phyloP scores from a whole-genome alignment of 2,797 vertebrate species.

The Kryptolebias ocellatus region DNA sequence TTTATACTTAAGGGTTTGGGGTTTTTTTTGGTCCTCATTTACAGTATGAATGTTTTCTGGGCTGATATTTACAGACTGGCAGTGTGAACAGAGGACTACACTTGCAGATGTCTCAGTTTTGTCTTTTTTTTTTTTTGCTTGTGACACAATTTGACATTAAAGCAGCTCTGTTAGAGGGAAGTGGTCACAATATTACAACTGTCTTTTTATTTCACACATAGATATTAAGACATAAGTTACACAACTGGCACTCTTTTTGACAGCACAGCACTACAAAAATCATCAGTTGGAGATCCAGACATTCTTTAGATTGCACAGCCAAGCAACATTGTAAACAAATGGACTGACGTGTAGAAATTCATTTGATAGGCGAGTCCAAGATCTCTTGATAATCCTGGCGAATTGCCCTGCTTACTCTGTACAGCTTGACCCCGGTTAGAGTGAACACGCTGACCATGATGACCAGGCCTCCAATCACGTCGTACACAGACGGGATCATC shows the following conservation, averaged over 20 bases:
- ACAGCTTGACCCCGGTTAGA: constrained; percentile 93
- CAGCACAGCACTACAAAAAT: constrained; percentile 79
- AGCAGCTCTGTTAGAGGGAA: constrained; percentile 55
- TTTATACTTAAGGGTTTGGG: constrained; percentile 47
- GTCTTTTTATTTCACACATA: constrained; percentile 77
- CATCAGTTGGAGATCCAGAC: constrained; percentile 79
- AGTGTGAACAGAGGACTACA: constrained; percentile 46
- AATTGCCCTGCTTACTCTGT: constrained; percentile 88
- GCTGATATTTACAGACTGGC: constrained; percentile 64
- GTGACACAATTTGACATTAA: constrained; percentile 59
- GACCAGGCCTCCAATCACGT: constrained; percentile 91
- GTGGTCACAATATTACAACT: constrained; percentile 63
- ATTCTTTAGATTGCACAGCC: constrained; percentile 81
- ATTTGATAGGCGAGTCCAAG: constrained; percentile 95
- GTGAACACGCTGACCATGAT: constrained; percentile 95
- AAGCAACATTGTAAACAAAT: constrained; percentile 76
- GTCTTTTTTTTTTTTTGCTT: constrained; percentile 38
- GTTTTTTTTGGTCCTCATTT: constrained; percentile 37
- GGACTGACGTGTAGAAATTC: constrained; percentile 68
- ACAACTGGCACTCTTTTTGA: constrained; percentile 80
- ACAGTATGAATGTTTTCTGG: constrained; percentile 32
- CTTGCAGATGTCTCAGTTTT: constrained; percentile 26
- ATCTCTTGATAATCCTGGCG: constrained; percentile 96
- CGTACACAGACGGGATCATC: constrained; percentile 92
- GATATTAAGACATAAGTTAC: constrained; percentile 81